Percentiles rank a stretch among this genome's conserved stretches.
These are phyloP conservation scores for Morone saxatilis DNA, from an alignment of 2,113 vertebrate species.

Conservation along the genomic window DNA sequence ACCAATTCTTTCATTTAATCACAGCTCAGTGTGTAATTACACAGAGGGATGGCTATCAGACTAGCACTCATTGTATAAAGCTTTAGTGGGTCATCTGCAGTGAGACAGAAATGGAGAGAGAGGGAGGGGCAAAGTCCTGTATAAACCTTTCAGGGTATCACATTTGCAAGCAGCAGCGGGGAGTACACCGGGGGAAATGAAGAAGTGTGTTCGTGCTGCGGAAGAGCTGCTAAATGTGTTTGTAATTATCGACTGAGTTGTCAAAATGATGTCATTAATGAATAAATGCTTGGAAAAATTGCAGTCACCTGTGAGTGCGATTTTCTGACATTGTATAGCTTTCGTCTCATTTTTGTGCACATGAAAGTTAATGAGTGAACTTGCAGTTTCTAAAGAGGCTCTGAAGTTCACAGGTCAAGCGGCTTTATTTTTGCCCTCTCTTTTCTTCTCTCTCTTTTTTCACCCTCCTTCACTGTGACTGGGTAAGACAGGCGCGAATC, in stretches of 20 bases:
- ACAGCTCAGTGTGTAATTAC: slow-evolving; percentile 70
- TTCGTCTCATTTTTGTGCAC: slow-evolving; percentile 18
- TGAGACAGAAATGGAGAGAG: slow-evolving; percentile 8
- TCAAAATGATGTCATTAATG: slow-evolving; percentile 51
- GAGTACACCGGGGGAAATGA: slow-evolving; percentile 15
- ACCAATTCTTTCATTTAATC: slow-evolving; percentile 68
- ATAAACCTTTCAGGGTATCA: slow-evolving; percentile 55
- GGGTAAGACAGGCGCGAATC: slow-evolving; percentile 66
- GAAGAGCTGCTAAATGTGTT: slow-evolving; percentile 62
- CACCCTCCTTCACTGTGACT: slow-evolving; percentile 54
- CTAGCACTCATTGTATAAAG: slow-evolving; percentile 31
- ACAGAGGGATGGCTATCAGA: slow-evolving; percentile 61
- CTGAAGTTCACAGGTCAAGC: slow-evolving; percentile 57
- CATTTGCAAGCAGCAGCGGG: slow-evolving; percentile 46
- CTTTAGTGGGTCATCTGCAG: slow-evolving; percentile 65
- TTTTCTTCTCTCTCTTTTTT: not conserved
- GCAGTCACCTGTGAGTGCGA: slow-evolving; percentile 24
- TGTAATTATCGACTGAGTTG: slow-evolving; percentile 60
- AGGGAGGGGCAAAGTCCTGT: slow-evolving; percentile 14
- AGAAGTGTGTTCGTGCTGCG: slow-evolving; percentile 12
- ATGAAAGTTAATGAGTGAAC: slow-evolving; percentile 40
- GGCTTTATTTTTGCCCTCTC: slow-evolving; percentile 45
- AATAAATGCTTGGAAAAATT: slow-evolving; percentile 45
- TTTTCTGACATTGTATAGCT: slow-evolving; percentile 22
- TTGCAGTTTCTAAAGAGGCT: slow-evolving; percentile 33